A percentile compares a stretch with the other conserved stretches of the same genome.
Conservation (phyloP, 2,797 vertebrate genomes). For the Somateria mollissima region DNA sequence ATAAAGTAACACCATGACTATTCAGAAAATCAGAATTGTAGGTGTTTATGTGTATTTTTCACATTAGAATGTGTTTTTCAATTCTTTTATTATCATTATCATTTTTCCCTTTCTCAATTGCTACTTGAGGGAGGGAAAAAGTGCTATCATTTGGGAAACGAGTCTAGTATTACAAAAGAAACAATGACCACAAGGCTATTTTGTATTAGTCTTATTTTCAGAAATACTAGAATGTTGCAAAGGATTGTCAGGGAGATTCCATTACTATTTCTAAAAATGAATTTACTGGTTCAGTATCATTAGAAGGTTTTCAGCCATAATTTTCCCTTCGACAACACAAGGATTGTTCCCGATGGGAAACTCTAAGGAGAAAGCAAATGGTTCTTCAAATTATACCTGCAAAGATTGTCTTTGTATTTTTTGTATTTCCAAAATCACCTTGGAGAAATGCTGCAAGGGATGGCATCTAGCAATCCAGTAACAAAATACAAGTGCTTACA, state of each 20-base stretch:
- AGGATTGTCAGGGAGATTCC: background rate
- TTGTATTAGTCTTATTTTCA: background rate
- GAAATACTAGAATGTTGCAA: background rate
- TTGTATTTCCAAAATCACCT: background rate
- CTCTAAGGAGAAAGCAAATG: background rate
- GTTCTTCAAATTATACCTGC: background rate
- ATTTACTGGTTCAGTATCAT: background rate
- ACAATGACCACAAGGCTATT: background rate
- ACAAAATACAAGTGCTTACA: background rate
- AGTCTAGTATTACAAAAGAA: background rate
- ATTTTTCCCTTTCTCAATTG: background rate
- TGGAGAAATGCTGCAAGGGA: background rate
- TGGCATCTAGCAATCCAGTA: background rate
- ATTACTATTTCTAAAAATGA: background rate
- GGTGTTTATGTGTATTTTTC: background rate
- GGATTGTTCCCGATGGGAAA: background rate
- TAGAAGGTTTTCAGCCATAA: background rate
- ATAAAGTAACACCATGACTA: background rate
- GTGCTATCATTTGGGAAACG: background rate
- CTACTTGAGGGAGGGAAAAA: background rate
- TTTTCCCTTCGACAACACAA: background rate
- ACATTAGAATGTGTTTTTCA: background rate
- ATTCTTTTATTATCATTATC: background rate
- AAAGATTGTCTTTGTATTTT: background rate
- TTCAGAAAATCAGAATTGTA: background rate